Evolutionary conservation across 2,797 vertebrate species (phyloP).

Genomic region (Podarcis siculus): DNA sequence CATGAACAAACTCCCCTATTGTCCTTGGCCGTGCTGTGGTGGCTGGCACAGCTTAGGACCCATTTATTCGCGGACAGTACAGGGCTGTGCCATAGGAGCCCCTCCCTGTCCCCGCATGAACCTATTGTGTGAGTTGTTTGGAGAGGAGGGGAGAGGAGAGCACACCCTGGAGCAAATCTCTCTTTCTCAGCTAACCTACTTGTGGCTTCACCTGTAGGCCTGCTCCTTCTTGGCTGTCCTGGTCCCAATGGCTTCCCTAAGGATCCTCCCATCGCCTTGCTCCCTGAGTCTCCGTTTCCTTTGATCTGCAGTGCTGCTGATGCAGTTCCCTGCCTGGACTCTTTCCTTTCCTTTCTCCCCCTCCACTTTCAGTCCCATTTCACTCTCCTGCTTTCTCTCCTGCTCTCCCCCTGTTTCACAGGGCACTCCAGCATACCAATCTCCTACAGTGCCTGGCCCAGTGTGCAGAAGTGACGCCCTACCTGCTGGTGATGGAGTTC

Average conservation of each 20-base stretch:
- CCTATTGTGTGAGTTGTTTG: not conserved
- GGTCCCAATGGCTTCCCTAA: not conserved
- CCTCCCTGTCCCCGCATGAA: not conserved
- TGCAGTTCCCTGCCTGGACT: not conserved
- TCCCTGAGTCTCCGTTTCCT: not conserved
- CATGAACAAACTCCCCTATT: conserved; percentile 31
- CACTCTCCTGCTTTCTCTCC: not conserved
- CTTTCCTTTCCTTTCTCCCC: not conserved
- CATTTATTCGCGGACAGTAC: not conserved
- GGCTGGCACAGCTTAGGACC: conserved; percentile 33
- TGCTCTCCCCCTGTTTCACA: conserved; percentile 59
- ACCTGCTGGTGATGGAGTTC: conserved; percentile 97
- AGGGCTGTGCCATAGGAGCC: not conserved
- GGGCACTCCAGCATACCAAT: conserved; percentile 90
- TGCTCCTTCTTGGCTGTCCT: not conserved
- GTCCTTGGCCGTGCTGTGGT: not conserved
- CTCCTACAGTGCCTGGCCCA: conserved; percentile 95
- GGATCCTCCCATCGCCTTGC: not conserved
- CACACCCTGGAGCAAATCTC: not conserved
- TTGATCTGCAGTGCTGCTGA: not conserved
- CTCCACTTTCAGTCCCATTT: not conserved
- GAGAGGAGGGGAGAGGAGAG: not conserved
- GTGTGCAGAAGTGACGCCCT: conserved; percentile 92
- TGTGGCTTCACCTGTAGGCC: not conserved
- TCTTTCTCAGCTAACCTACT: not conserved